These are phyloP conservation scores for Leiothrix lutea DNA, from an alignment of 2,113 vertebrate genomes.

Conservation along the genomic window DNA sequence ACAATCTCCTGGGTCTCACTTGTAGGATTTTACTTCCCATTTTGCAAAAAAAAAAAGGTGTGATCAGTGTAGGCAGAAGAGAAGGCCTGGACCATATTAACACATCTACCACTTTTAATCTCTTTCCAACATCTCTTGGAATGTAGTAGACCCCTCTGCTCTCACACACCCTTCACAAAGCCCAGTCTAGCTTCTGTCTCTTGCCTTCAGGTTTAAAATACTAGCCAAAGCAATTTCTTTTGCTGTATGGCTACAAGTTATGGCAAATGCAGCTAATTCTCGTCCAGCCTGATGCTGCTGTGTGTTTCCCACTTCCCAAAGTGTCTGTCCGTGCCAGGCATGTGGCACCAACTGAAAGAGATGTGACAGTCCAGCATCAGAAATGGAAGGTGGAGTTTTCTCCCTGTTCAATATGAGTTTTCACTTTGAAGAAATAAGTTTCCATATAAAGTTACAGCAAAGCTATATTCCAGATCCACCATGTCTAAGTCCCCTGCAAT, in stretches of 20 bases:
- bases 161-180: background rate
- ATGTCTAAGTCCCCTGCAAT: background rate
- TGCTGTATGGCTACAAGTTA: background rate
- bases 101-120: background rate
- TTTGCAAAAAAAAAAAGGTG: background rate
- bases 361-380: background rate
- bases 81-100: background rate
- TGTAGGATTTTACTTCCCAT: background rate
- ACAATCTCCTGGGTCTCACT: background rate
- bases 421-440: background rate
- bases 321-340: background rate
- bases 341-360: background rate
- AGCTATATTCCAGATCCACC: background rate
- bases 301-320: background rate
- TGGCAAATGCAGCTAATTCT: background rate
- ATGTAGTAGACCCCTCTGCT: background rate
- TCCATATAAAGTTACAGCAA: background rate
- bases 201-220: background rate
- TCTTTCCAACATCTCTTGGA: background rate
- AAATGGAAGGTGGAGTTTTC: background rate
- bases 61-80: background rate
- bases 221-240: background rate
- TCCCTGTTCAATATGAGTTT: rapidly evolving
- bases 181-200: background rate
- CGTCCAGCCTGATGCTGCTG: background rate